These are phyloP conservation scores for Leistus spinibarbis DNA, from an alignment of 2,888 invertebrate species.

Conservation along the genomic window DNA sequence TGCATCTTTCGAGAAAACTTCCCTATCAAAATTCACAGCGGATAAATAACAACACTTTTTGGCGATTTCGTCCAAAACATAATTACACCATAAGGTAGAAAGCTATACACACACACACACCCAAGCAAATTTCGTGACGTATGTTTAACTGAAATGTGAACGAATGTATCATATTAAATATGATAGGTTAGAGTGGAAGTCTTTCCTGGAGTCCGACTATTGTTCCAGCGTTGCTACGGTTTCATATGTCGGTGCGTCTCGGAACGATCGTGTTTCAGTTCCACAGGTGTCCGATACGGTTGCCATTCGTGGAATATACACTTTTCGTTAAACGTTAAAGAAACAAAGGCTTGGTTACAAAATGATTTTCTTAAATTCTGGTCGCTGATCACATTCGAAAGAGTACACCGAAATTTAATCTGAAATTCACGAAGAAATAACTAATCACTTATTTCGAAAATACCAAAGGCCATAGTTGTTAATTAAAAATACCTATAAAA, in stretches of 20 bases:
- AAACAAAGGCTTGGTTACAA: background rate
- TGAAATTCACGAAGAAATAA: slow-evolving; percentile 36
- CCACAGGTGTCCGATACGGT: slow-evolving; percentile 8
- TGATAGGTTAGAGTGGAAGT: background rate
- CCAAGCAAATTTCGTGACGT: background rate
- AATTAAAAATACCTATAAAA: slow-evolving; percentile 49
- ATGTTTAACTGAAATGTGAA: background rate
- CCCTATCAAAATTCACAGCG: background rate
- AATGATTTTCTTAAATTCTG: background rate
- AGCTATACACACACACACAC: background rate
- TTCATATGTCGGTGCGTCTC: background rate
- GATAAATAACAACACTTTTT: background rate
- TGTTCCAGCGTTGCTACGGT: slow-evolving; percentile 6
- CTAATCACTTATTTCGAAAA: slow-evolving; percentile 47
- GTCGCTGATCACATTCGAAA: background rate
- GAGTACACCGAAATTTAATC: slow-evolving; percentile 20
- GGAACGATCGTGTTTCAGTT: slow-evolving; percentile 3
- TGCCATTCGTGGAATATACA: background rate
- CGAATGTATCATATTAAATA: background rate
- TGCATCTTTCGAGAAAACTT: slow-evolving; percentile 10
- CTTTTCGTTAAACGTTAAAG: background rate
- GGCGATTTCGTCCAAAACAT: background rate
- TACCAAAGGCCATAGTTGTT: slow-evolving; percentile 45
- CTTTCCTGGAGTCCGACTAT: background rate
- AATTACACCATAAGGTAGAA: background rate